Evolutionary conservation across 2,888 invertebrate genomes (phyloP), one percentile per base, ranked within the genome.

Genomic region (Lepidocyrtoides sp.): DNA sequence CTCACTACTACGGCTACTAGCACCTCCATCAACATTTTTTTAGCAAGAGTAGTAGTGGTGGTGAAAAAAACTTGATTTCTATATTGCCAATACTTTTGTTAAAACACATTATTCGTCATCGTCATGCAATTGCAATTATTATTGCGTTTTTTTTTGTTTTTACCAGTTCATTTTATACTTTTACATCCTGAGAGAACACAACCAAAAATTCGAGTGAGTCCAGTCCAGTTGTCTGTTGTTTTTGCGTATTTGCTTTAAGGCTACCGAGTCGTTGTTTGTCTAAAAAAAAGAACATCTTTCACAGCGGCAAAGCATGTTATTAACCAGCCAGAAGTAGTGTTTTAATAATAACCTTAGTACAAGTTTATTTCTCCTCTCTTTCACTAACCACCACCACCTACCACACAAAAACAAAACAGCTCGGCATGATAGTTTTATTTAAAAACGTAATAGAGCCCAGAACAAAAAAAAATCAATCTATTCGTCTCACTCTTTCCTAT

Each of bases 1-100:
- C n/a, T 2, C 66, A 83, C 36, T 23, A 10, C 26, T 20, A 20
- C 51, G 51, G 14, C 17, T 54, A 17, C 1, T 7, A 3, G 17
- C n/a, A 26, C 8, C 14, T 8, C 36, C 14, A 36, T 32, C 81
- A 81, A 57, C 10, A 44, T n/a, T n/a, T n/a, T n/a, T n/a, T n/a
- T n/a, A n/a, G n/a, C n/a, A n/a, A n/a, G 51, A 51, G 23, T 36
- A 36, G 36, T 36, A 7, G 36, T 36, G 7, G 36, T 36, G 36
- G 36, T 36, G 36, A 85, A 87, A 87, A n/a, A 57, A 87, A 87
- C 87, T 87, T 63, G 87, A 87, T 87, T 87, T 87, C 32, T 87
- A 44, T 79, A 51, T 87, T 48, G 87, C 87, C 87, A 87, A 87
- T 79, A 44, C 79, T 69, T 72, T 23, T n/a, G n/a, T 85, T 83